Evolutionary conservation across 92 coral and sea anemone genomes (phyloP), one percentile per base, ranked within the genome.

Genomic region (Epizoanthus rinbou): DNA sequence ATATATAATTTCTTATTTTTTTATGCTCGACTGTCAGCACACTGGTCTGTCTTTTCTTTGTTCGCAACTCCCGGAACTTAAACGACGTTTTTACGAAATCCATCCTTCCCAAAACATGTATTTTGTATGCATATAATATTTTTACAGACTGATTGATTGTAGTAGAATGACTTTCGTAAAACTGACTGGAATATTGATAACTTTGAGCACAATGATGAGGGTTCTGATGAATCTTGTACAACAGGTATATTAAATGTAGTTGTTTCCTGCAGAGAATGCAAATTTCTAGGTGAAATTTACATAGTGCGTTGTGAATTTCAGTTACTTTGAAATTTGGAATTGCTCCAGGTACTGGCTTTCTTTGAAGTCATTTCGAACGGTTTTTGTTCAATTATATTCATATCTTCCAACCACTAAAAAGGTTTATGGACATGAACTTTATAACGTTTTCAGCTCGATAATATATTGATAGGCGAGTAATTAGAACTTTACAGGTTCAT

Each of bases 201-300:
- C 7, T 63, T 60, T 21, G 25, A 22, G 65, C 58, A 78, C 52
- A 17, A n/a, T 59, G 21, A 23, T 21, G 19, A 57, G 8, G 31
- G 31, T 24, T 43, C 60, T 19, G 58, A 78, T 63, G 41, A 43
- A 63, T 59, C 37, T 15, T 78, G 13, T 60, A 39, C 52, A 35
- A 69, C 82, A 78, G 82, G 82, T 78, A 59, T 13, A 76, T 57
- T 54, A 76, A 16, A 53, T 9, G 35, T 39, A 41, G 82, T 78
- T 78, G 82, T 78, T 78, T 60, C 31, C 6, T 45, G 70, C 70
- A 60, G 31, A 78, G 17, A 78, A 78, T 78, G 82, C 71, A 78
- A 78, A 75, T 75, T 58, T 75, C 16, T 50, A 50, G 31, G 52
- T 57, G 25, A 75, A 73, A 75, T 75, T 75, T 57, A 75, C 67